Evolutionary conservation across 2,888 invertebrate genomes (phyloP), one percentile per base, ranked within the genome.

Genomic region (Sepiola atlantica): DNA sequence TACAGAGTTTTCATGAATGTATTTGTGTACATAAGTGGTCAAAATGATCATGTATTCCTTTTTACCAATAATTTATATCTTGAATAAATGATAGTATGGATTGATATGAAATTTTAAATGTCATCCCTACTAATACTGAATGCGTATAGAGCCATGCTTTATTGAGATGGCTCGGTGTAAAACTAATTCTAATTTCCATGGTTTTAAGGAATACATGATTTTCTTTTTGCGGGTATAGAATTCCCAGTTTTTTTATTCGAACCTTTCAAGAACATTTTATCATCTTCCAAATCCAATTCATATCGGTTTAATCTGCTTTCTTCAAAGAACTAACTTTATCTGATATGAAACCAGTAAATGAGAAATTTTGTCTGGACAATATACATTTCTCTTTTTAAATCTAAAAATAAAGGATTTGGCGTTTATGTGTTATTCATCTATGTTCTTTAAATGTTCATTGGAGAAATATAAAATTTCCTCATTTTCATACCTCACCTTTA

Each of bases 11-110:
- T 18, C 77, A 32, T n/a, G 32, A 77, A 32, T 77, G n/a, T 77
- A 77, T 77, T n/a, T 77, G 77, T 77, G 77, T 77, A 77, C 77
- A 77, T 77, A 77, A 77, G 32, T 77, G n/a, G 77, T 77, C n/a
- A 77, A 77, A 77, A n/a, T 77, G n/a, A 77, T 77, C 77, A 32
- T 77, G 77, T 77, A 77, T 77, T 77, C 77, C 77, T 77, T 77
- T 77, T 77, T 77, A 77, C 77, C 77, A 77, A 77, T 77, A 77
- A n/a, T n/a, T 77, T n/a, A 77, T n/a, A 77, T 32, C 32, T 77
- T 77, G 77, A 77, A 77, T 77, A 77, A 77, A 77, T 77, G 77
- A 77, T 77, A n/a, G 77, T 77, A 77, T 77, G 77, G 77, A 77
- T 32, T 77, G 77, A 77, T 77, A 77, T 77, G n/a, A n/a, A n/a